A percentile compares a stretch with the other conserved stretches of the same genome.
These are phyloP conservation scores for Lissocephala sabroskyi DNA, from an alignment of 2,888 invertebrate genomes.

Conservation along the genomic window DNA sequence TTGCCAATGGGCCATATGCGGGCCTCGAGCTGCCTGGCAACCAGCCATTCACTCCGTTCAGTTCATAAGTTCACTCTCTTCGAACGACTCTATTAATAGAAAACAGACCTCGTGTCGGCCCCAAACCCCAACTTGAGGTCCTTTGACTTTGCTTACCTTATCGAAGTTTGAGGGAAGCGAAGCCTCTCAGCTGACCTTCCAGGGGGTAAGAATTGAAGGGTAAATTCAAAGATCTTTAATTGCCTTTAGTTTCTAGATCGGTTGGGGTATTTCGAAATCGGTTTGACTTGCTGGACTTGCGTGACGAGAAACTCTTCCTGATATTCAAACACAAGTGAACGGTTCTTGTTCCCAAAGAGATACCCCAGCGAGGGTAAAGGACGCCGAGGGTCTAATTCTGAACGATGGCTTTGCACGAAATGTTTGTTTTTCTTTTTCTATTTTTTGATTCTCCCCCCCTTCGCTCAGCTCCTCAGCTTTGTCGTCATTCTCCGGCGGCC, in stretches of 20 bases:
- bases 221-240: no score
- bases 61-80: conserved; percentile 62
- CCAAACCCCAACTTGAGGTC: no score
- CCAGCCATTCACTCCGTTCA: conserved; percentile 62
- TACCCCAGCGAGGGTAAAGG: no score
- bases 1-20: conserved; percentile 24
- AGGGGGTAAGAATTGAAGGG: no score
- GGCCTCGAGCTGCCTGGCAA: conserved; percentile 43
- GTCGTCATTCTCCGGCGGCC: conserved; percentile 11
- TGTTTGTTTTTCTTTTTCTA: conserved; percentile 17
- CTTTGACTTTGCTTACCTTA: no score
- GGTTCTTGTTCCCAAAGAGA: neutral
- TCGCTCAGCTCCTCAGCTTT: no score
- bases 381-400: conserved; percentile 12
- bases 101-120: no score
- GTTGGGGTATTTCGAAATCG: no score
- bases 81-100: conserved; percentile 66
- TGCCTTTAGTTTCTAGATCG: no score
- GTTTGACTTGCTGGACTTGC: no score
- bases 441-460: conserved; percentile 7
- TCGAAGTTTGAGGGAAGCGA: no score
- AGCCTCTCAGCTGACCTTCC: no score
- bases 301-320: neutral
- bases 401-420: conserved; percentile 31
- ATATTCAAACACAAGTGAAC: neutral